Conservation (phyloP, 2,888 invertebrate species). For the Venusia cambrica region DNA sequence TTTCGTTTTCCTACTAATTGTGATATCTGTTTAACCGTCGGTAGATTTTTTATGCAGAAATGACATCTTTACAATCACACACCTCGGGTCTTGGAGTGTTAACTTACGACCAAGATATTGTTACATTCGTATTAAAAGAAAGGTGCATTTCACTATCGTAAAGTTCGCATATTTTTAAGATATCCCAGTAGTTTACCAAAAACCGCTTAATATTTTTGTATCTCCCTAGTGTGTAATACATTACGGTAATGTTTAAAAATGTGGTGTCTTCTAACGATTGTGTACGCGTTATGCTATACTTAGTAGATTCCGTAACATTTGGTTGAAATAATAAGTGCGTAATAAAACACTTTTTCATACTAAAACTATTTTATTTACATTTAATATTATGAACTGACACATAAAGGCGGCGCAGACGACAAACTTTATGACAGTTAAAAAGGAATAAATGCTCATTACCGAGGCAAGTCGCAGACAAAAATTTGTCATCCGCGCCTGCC, state of each 20-base stretch:
- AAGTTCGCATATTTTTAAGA: constrained; percentile 53
- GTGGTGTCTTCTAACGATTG: constrained; percentile 74
- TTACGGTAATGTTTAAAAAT: constrained; percentile 25
- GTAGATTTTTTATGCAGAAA: constrained; percentile 6
- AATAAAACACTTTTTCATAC: constrained; percentile 80
- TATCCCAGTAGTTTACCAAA: constrained; percentile 64
- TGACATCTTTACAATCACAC: constrained; percentile 26
- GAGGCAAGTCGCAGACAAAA: too few relatives aligned
- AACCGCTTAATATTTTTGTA: constrained; percentile 80
- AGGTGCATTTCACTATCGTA: constrained; percentile 65
- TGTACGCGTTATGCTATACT: constrained; percentile 74
- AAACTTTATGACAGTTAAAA: too few relatives aligned
- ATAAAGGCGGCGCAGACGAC: too few relatives aligned
- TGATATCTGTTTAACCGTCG: neutral
- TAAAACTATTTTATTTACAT: constrained; percentile 47
- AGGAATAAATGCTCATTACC: too few relatives aligned
- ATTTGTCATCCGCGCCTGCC: too few relatives aligned
- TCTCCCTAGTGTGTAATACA: constrained; percentile 73
- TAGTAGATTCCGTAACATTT: constrained; percentile 75
- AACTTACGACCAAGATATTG: constrained; percentile 54
- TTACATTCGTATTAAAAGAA: constrained; percentile 48
- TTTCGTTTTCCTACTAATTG: neutral
- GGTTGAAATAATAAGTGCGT: constrained; percentile 81
- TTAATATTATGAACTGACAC: too few relatives aligned
- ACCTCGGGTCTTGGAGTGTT: constrained; percentile 67